These are phyloP conservation scores for Odontamblyopus rebecca DNA, from an alignment of 2,797 vertebrate genomes.

Conservation along the genomic window DNA sequence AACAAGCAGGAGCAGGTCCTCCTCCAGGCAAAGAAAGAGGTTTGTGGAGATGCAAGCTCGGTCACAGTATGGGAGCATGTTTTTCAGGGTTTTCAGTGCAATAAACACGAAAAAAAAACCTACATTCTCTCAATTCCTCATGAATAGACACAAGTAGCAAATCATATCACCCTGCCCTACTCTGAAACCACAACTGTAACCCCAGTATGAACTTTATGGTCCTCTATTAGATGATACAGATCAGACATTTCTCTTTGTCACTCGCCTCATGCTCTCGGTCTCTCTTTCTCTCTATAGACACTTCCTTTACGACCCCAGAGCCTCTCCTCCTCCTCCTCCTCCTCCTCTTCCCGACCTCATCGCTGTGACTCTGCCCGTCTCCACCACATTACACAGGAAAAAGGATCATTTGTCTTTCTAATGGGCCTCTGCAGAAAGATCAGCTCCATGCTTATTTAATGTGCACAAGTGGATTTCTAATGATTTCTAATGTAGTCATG, in stretches of 20 bases:
- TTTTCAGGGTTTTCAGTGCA: too few species aligned
- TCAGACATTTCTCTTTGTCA: conserved; percentile 16
- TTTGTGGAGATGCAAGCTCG: too few species aligned
- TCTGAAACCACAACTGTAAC: neutral
- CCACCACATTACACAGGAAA: neutral
- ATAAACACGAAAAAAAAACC: too few species aligned
- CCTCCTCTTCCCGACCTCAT: conserved; percentile 11
- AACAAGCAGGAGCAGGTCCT: too few species aligned
- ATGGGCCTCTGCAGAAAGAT: conserved; percentile 31
- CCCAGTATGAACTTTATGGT: neutral
- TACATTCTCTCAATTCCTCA: too few species aligned
- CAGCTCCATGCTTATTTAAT: conserved; percentile 8
- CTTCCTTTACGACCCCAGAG: conserved; percentile 13
- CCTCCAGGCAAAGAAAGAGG: too few species aligned
- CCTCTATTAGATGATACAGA: conserved; percentile 10
- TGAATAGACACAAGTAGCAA: too few species aligned
- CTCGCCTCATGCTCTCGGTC: neutral
- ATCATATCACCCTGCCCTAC: too few species aligned
- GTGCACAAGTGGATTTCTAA: neutral
- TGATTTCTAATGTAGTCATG: neutral
- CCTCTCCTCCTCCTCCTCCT: conserved; percentile 12
- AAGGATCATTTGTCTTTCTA: conserved; percentile 13
- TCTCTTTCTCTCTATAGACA: conserved; percentile 3
- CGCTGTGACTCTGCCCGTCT: conserved; percentile 7
- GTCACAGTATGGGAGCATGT: too few species aligned